Evolutionary conservation across 2,113 vertebrate genomes (phyloP).

Genomic region (Sturnus vulgaris): DNA sequence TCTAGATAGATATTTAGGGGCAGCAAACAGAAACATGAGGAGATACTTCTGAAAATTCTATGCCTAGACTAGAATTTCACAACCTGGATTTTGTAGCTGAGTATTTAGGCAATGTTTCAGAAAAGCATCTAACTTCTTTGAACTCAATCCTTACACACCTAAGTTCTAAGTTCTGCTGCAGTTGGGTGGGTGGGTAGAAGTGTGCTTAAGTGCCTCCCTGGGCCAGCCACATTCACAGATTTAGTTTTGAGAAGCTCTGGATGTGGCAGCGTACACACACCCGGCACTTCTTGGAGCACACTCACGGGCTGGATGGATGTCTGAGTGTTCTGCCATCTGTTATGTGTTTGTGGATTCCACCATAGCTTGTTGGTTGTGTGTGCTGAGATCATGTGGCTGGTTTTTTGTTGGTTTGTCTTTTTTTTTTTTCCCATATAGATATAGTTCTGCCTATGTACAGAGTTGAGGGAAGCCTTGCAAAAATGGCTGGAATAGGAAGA

Average conservation of each 20-base stretch:
- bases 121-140: not conserved
- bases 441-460: not conserved
- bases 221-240: not conserved
- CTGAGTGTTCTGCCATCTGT: not conserved
- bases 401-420: not conserved
- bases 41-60: not conserved
- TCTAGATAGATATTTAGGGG: not conserved
- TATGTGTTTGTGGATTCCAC: not conserved
- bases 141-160: not conserved
- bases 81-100: not conserved
- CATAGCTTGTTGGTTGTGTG: not conserved
- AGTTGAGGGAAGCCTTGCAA: not conserved
- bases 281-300: fast-evolving
- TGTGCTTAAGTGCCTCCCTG: not conserved
- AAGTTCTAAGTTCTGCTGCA: not conserved
- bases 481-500: not conserved
- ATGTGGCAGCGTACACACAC: fast-evolving
- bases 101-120: not conserved
- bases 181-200: not conserved
- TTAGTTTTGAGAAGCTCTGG: not conserved
- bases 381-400: not conserved
- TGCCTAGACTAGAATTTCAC: not conserved
- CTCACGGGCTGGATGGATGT: not conserved
- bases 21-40: not conserved
- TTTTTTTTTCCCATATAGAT: not conserved